Conservation (phyloP, 2,888 invertebrate genomes). For the Watsonalla cultraria region DNA sequence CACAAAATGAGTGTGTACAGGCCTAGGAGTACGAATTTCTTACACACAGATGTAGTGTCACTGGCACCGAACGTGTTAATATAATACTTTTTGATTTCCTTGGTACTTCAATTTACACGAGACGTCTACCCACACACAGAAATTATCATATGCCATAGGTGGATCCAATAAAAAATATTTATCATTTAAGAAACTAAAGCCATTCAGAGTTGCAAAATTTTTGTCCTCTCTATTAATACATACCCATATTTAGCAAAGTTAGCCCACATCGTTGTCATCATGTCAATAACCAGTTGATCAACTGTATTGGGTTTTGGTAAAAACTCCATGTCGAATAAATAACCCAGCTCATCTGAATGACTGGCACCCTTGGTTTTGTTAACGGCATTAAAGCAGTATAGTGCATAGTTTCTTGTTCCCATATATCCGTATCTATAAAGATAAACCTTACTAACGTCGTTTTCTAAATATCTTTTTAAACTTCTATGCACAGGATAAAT, state of each 20-base stretch:
- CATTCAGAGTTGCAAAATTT: background rate
- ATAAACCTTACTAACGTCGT: too few species aligned
- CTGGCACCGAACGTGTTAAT: too few species aligned
- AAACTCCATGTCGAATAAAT: constrained; percentile 10
- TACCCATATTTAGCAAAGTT: background rate
- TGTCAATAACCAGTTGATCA: background rate
- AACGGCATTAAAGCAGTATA: background rate
- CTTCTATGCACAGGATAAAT: constrained; percentile 17
- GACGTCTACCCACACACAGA: too few species aligned
- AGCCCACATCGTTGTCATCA: background rate
- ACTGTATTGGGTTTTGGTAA: background rate
- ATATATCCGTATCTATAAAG: too few species aligned
- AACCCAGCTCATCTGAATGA: constrained; percentile 14
- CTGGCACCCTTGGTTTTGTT: constrained; percentile 3
- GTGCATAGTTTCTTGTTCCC: constrained; percentile 30
- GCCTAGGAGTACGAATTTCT: too few species aligned
- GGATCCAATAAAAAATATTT: background rate
- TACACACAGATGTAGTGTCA: too few species aligned
- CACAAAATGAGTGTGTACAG: too few species aligned
- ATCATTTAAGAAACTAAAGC: background rate
- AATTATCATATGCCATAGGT: too few species aligned
- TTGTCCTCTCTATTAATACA: background rate
- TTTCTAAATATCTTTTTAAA: constrained; percentile 20
- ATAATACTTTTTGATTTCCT: too few species aligned
- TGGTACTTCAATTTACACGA: too few species aligned